Percentiles rank a stretch among this genome's conserved stretches.
These are phyloP conservation scores for Ptychadena robeensis DNA, from an alignment of 2,797 vertebrate species.

Conservation along the genomic window DNA sequence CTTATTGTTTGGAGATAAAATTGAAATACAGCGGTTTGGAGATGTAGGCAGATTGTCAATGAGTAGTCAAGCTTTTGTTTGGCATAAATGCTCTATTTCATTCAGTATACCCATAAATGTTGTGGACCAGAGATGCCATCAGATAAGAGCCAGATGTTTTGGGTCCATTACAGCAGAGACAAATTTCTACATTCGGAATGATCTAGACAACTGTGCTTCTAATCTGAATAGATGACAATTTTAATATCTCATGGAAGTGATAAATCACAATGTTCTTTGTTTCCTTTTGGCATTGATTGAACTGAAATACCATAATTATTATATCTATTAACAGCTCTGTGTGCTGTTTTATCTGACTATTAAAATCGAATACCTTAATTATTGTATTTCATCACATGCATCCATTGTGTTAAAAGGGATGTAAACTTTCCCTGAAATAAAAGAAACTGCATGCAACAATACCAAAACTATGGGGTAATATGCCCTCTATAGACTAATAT, in stretches of 20 bases:
- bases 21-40: conserved; percentile 38
- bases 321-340: not conserved
- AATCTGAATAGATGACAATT: not conserved
- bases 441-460: no score
- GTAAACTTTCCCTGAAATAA: no score
- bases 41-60: conserved; percentile 7
- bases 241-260: not conserved
- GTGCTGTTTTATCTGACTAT: not conserved
- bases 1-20: conserved; percentile 58
- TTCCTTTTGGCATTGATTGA: not conserved
- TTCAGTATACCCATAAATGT: not conserved
- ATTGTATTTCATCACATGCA: not conserved
- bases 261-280: not conserved
- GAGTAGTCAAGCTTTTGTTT: not conserved
- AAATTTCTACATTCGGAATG: not conserved
- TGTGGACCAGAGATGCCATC: not conserved
- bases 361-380: not conserved
- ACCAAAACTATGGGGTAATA: not conserved
- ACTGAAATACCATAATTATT: not conserved
- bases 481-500: no score
- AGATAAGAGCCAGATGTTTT: not conserved
- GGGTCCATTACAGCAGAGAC: not conserved
- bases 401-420: not conserved
- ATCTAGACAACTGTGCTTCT: not conserved
- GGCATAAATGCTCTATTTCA: not conserved